Base-by-base conservation (phyloP, 2,797 vertebrate species). In the Myripristis jacobus region DNA sequence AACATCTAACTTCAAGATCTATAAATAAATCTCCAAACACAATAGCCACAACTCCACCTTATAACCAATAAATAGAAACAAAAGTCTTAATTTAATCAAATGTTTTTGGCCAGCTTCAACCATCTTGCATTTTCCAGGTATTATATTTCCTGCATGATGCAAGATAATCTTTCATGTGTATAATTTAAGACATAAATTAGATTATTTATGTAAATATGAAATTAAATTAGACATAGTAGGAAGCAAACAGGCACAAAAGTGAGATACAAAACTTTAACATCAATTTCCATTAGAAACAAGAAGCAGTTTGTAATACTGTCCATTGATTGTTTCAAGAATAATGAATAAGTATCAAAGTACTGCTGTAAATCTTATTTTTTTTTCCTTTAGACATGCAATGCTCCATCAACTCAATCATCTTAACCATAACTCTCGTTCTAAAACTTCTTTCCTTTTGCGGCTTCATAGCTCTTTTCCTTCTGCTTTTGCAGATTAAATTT, bases 101-200 rank as follows among this genome's bases (percentile, higher is more conserved):
- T 86, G 92, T 87, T 87, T 89, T 92, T 93, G 92, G 91, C 89
- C 86, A 75, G 70, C 83, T 92, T 91, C 70, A 91, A 88, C 89
- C 81, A 87, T 87, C 78, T 89, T 86, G 82, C 85, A 84, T 87
- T 84, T 78, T 80, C 79, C 75, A 86, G 89, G 81, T 80, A 75
- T 70, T 67, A 78, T 75, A 86, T 75, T 88, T 88, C 89, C 91
- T 91, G 86, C 88, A 82, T 87, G 86, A 75, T 88, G 89, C 87
- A 94, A 89, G 83, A 93, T 84, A 82, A 89, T 89, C 85, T 83
- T 80, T 73, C 75, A 81, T 78, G 83, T 89, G 91, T 91, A 95
- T 95, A 95, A 95, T 93, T 95, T 95, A 95, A 94, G 86, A 88
- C 92, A 94, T 95, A 95, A 95, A 94, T 95, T 94, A 95, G 88